Evolutionary conservation across 2,888 invertebrate species (phyloP), one percentile per base, ranked within the genome.

Genomic region (Chalcis sispes): DNA sequence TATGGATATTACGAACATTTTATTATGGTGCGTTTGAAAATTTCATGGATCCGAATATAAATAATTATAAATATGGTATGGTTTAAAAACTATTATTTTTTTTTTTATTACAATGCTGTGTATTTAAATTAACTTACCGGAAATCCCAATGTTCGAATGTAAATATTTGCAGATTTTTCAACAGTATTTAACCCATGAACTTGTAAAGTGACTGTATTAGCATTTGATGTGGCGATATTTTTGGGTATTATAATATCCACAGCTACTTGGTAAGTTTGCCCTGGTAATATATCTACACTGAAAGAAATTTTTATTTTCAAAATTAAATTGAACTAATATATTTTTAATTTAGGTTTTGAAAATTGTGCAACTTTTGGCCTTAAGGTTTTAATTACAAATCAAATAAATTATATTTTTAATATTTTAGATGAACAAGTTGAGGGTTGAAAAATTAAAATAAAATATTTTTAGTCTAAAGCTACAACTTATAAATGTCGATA

Each of bases 81-180:
- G 10, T 36, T 36, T 36, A 59, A 61, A 61, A 46, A 66, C 29
- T 29, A 48, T 40, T 2, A 27, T 8, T 36, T 50, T 65, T 65
- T 1, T 50, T 40, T 46, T 27, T 56, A 18, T 29, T 25, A 56
- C 13, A 56, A 20, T 56, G 8, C 27, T 13, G n/a, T 25, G 36
- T 52, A 2, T 4, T 46, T 1, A n/a, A 50, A 52, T 64, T 8
- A 20, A 77, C 82, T 77, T 54, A 85, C 84, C 59, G 54, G 72
- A 18, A 70, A 58, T n/a, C 54, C 77, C 40, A 77, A 48, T 40
- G 78, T 77, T 75, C 81, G 81, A 27, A 85, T 81, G 29, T 84
- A 85, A 27, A 87, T 15, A 42, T 85, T 82, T 0, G 82, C 81
- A 23, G 87, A 82, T 79, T 88, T 88, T 73, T 85, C 80, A 3